A percentile compares a stretch with the other conserved stretches of the same genome.
These are phyloP conservation scores for Linnaemya tessellans DNA, from an alignment of 2,888 invertebrate genomes.

Conservation along the genomic window DNA sequence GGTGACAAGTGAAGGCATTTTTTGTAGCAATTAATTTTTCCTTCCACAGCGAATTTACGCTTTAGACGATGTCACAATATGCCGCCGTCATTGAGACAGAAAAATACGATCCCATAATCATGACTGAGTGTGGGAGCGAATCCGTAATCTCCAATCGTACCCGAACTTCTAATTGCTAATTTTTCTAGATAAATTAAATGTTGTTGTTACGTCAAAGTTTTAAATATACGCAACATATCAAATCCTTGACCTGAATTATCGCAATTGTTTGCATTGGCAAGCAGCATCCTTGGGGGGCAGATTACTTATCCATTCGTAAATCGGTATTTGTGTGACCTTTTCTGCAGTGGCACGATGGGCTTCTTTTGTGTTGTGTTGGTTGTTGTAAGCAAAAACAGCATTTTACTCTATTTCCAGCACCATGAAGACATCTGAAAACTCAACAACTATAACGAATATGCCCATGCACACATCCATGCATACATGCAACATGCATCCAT, in stretches of 20 bases:
- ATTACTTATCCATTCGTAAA: conserved; percentile 32
- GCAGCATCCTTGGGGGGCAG: conserved; percentile 43
- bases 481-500: too few species aligned
- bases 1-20: too few species aligned
- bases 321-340: conserved; percentile 47
- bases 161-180: too few species aligned
- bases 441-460: conserved; percentile 29
- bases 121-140: too few species aligned
- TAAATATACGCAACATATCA: background rate
- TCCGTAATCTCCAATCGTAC: too few species aligned
- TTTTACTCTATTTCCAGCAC: conserved; percentile 12
- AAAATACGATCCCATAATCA: too few species aligned
- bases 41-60: too few species aligned
- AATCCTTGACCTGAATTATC: conserved; percentile 62
- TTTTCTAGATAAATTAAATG: too few species aligned
- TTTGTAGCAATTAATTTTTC: too few species aligned
- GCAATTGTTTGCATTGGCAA: conserved; percentile 3
- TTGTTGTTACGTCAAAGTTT: background rate
- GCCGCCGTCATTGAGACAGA: too few species aligned
- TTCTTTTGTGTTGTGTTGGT: conserved; percentile 14
- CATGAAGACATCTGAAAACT: conserved; percentile 39
- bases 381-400: conserved; percentile 22
- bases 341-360: conserved; percentile 55
- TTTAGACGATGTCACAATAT: too few species aligned
- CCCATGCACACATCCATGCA: too few species aligned